A percentile compares a stretch with the other conserved stretches of the same genome.
These are phyloP conservation scores for Lobophora halterata DNA, from an alignment of 2,888 invertebrate species.

Conservation along the genomic window DNA sequence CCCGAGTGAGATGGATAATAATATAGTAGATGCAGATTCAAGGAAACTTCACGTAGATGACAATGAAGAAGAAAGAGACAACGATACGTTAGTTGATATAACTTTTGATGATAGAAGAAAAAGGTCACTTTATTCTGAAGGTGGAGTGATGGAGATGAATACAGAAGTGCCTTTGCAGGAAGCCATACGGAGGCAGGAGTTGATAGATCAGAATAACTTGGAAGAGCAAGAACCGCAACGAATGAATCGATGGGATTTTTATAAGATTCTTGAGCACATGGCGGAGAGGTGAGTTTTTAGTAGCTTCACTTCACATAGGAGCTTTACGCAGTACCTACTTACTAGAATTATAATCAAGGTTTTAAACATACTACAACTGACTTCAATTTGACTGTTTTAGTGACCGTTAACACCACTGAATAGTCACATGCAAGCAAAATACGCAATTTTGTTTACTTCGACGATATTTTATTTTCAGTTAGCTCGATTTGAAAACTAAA, in stretches of 20 bases:
- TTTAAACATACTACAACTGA: too few species aligned
- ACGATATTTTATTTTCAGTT: too few species aligned
- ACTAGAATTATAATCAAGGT: too few species aligned
- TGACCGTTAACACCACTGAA: too few species aligned
- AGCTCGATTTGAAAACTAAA: too few species aligned
- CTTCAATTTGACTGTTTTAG: too few species aligned
- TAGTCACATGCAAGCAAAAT: too few species aligned
- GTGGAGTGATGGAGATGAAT: slow-evolving; percentile 46
- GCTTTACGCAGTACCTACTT: too few species aligned
- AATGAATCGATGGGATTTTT: slow-evolving; percentile 84
- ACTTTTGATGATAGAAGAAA: slow-evolving; percentile 63
- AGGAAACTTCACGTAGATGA: slow-evolving; percentile 35
- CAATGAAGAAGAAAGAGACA: slow-evolving; percentile 41
- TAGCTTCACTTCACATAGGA: too few species aligned
- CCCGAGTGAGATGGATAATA: slow-evolving; percentile 19
- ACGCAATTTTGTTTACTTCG: too few species aligned
- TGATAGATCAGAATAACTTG: slow-evolving; percentile 57
- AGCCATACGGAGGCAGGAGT: slow-evolving; percentile 74
- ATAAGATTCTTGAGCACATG: slow-evolving; percentile 82
- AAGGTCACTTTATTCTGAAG: slow-evolving; percentile 61
- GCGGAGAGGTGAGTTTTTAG: slow-evolving; percentile 73
- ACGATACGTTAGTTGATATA: slow-evolving; percentile 65
- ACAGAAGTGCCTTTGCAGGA: slow-evolving; percentile 62
- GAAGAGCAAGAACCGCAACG: slow-evolving; percentile 57
- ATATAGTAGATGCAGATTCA: slow-evolving; percentile 36